A percentile compares a stretch with the other conserved stretches of the same genome.
Evolutionary conservation across 2,113 vertebrate genomes (phyloP).

Genomic region (Pachypanchax playfairii): DNA sequence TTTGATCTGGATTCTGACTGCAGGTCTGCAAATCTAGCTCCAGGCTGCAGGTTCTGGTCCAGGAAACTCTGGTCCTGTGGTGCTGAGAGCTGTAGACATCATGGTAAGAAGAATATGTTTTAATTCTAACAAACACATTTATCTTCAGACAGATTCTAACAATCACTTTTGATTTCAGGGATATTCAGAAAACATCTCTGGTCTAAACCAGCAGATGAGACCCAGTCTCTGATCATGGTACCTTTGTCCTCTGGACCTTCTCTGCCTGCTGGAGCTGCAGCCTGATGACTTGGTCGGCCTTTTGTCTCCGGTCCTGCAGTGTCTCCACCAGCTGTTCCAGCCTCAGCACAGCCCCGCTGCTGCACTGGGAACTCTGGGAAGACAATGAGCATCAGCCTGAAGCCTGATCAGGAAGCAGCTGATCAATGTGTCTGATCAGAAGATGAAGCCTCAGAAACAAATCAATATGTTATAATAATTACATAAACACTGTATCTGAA

Average conservation of each 20-base stretch:
- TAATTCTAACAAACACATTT: not conserved
- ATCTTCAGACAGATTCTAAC: no score
- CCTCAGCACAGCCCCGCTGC: conserved; percentile 63
- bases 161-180: no score
- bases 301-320: conserved; percentile 88
- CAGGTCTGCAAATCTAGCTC: not conserved
- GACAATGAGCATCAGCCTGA: not conserved
- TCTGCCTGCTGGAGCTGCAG: conserved; percentile 79
- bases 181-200: no score
- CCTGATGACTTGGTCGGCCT: conserved; percentile 80
- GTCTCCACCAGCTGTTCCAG: conserved; percentile 88
- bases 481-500: no score
- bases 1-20: conserved; percentile 11
- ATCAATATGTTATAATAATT: no score
- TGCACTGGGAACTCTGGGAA: conserved; percentile 21
- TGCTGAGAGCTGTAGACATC: not conserved
- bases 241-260: not conserved
- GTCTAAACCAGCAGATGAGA: no score
- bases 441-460: not conserved
- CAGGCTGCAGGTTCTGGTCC: conserved; percentile 53
- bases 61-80: conserved; percentile 82
- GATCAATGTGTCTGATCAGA: not conserved
- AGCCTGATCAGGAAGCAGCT: not conserved
- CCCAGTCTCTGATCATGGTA: not conserved
- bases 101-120: not conserved